Conservation (phyloP, 2,888 invertebrate genomes). For the Piscicola geometra region DNA sequence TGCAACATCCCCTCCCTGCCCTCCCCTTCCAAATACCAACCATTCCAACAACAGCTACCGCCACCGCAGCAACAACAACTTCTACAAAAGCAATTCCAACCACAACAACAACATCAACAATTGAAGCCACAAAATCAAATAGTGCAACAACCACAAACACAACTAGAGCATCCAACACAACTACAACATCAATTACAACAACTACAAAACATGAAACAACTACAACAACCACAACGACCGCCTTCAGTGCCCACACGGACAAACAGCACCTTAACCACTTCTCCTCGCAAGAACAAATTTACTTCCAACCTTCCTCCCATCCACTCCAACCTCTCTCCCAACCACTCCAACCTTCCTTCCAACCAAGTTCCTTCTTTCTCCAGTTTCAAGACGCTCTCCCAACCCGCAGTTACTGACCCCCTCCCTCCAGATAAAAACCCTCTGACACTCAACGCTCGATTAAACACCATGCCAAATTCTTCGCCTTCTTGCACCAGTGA, state of each 20-base stretch:
- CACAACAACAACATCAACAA: too few relatives aligned
- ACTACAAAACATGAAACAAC: too few relatives aligned
- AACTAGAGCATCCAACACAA: too few relatives aligned
- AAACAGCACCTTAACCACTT: constrained; percentile 12
- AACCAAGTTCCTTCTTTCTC: not conserved
- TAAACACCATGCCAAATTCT: too few relatives aligned
- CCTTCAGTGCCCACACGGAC: not conserved
- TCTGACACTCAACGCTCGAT: too few relatives aligned
- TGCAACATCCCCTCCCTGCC: not conserved
- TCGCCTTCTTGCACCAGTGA: too few relatives aligned
- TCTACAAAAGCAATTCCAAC: too few relatives aligned
- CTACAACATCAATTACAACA: not conserved
- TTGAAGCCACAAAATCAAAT: too few relatives aligned
- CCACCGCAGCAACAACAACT: not conserved
- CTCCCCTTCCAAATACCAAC: too few relatives aligned
- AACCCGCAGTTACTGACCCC: too few relatives aligned
- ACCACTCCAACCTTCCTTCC: not conserved
- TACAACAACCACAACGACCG: not conserved
- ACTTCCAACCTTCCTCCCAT: not conserved
- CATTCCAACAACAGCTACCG: not conserved
- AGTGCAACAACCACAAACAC: too few relatives aligned
- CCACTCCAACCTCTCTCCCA: not conserved
- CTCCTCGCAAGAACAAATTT: constrained; percentile 1
- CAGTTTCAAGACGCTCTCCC: not conserved
- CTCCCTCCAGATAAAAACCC: too few relatives aligned